Evolutionary conservation across 2,113 vertebrate species (phyloP), one percentile per base, ranked within the genome.

Genomic region (Mesembrinibis cayennensis): DNA sequence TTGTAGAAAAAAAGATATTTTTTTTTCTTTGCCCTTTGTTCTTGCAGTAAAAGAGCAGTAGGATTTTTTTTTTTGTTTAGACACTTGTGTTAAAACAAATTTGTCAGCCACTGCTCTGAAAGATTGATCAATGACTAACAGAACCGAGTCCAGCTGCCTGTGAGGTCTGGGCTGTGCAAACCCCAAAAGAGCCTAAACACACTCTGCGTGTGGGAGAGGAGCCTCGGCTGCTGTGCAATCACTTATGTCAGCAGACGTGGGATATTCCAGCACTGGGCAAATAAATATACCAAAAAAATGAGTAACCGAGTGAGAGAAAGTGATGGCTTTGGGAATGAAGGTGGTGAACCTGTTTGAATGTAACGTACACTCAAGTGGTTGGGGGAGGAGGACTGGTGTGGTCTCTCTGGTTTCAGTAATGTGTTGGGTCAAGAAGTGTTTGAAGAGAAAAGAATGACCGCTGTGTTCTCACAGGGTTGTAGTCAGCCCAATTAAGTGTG

Each of bases 151-250:
- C 71, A 93, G 82, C 97, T 97, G 93, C 92, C 86, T 97, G 97
- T 90, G 98, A 96, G 98, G 97, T 97, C 97, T 78, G 50, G 67
- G 74, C 67, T 65, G 13, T 53, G 66, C 87, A 95, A 95, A 74
- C 63, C 90, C 90, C 91, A 27, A 66, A 71, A 56, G 87, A 94
- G 73, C 77, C 95, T 59, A 23, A 94, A 90, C 86, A 91, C 42
- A 71, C 55, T 82, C 82, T 78, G 87, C 21, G 9, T 90, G 95
- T 62, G 95, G 94, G 92, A 95, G 82, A 93, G 63, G 61, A 96
- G 90, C 78, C 70, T 53, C 29, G 18, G 87, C 85, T 87, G 90
- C 93, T 0, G n/a, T 77, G 72, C 72, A 78, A 3, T 76, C 91
- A 62, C 55, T 86, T 50, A 29, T 85, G 93, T 85, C 95, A 90